phyloP scores from a whole-genome alignment of 2,113 vertebrate genomes.

The Gnathochromis pfefferi region DNA sequence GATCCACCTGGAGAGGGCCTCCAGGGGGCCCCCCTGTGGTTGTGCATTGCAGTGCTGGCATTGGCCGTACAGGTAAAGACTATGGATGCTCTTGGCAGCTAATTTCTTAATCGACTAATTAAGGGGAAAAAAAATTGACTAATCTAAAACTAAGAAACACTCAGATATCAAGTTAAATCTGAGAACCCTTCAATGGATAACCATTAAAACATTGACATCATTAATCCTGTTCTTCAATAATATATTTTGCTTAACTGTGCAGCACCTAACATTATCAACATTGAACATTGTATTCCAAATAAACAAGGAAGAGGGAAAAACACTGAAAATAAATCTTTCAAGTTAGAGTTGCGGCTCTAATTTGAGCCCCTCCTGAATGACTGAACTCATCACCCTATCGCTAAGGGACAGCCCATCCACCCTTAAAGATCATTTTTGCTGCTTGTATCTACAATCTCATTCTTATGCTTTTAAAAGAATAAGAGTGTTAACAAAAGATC shows the following conservation, averaged over 20 bases:
- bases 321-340: neutral
- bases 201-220: neutral
- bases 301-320: neutral
- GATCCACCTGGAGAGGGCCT: conserved; percentile 65
- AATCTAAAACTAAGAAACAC: neutral
- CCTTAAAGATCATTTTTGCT: neutral
- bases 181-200: neutral
- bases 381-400: neutral
- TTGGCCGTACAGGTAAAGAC: conserved; percentile 72
- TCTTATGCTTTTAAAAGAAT: neutral
- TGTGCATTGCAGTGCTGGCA: conserved; percentile 77
- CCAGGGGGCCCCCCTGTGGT: conserved; percentile 73
- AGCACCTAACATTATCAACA: neutral
- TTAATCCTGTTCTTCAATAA: neutral
- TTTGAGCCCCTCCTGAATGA: neutral
- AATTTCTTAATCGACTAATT: neutral
- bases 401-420: neutral
- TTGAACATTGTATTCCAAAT: neutral
- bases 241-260: neutral
- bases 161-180: neutral
- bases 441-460: neutral
- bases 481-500: neutral
- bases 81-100: neutral
- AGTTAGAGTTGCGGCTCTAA: neutral
- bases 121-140: neutral